Evolutionary conservation across 2,888 invertebrate genomes (phyloP), one percentile per base, ranked within the genome.

Genomic region (Phragmatobia fuliginosa): DNA sequence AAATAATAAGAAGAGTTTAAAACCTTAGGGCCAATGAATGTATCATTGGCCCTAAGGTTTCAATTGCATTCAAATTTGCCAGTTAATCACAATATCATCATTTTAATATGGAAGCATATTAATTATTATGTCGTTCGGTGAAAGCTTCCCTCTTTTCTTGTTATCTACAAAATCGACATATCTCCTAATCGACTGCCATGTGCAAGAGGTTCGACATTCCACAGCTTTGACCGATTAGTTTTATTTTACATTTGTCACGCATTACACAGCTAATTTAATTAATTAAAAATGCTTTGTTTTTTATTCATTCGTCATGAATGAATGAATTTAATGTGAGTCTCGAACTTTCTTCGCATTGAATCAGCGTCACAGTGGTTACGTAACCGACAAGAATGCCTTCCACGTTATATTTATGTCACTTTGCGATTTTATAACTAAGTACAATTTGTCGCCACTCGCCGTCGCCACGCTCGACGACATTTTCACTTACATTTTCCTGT

Each of bases 401-500:
- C 10, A 36, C 16, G 16, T 33, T 56, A 56, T 28, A 56, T 60
- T 59, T 49, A 45, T 45, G 32, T 45, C 18, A 60, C 32, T 18
- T 41, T 31, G 38, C 45, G 10, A 59, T 66, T 66, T 66, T 60
- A 60, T 66, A 60, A 32, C 32, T 28, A 31, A 59, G 62, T 60
- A 60, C 45, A 60, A 59, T 60, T 59, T 33, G 60, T 45, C 59
- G 59, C 41, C 45, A 7, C n/a, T n/a, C 28, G 38, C 32, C 38
- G 56, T 21, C 60, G 60, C 41, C 59, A 45, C 60, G 60, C 41
- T 49, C 31, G 25, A 32, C 32, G 66, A 36, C 49, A 33, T 59
- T 63, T 59, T 63, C 62, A 71, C 64, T 67, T 63, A 38, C 63
- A 31, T 63, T 63, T 68, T 63, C 63, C 31, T 63, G 45, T n/a